Evolutionary conservation across 2,797 vertebrate species (phyloP).

Genomic region (Pangasius sanitwongsei): DNA sequence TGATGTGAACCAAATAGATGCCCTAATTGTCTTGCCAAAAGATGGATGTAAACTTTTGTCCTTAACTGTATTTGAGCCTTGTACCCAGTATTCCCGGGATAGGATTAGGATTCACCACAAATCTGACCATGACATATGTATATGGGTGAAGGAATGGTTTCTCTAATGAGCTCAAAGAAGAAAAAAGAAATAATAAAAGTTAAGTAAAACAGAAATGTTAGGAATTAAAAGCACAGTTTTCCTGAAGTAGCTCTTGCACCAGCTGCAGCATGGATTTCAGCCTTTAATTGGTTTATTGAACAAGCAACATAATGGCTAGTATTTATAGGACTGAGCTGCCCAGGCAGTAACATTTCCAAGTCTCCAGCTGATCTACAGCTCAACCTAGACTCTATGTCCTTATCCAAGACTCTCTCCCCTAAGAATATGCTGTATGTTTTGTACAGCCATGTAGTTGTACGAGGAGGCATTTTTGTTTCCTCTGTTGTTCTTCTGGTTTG

Average conservation of each 20-base stretch:
- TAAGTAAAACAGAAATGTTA: neutral
- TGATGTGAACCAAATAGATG: neutral
- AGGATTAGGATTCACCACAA: neutral
- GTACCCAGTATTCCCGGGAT: neutral
- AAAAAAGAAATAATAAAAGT: neutral
- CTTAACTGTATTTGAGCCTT: neutral
- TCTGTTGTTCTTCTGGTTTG: neutral
- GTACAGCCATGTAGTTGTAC: neutral
- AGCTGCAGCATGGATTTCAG: neutral
- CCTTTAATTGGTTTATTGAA: conserved; percentile 24
- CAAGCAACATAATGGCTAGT: conserved; percentile 8
- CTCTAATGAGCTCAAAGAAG: neutral
- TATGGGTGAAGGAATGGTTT: neutral
- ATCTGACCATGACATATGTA: neutral
- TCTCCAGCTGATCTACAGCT: neutral
- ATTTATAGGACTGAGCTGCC: conserved; percentile 26
- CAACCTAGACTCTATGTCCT: neutral
- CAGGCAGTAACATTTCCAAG: neutral
- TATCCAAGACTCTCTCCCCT: neutral
- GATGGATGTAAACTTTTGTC: neutral
- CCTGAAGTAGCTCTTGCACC: neutral
- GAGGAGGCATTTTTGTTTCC: neutral
- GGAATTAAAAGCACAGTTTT: neutral
- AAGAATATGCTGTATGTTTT: neutral
- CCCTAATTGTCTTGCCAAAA: neutral